Percentiles rank a stretch among this genome's conserved stretches.
phyloP scores from a whole-genome alignment of 1,140 invertebrate genomes.

The Pygmarrhopalites habei region DNA sequence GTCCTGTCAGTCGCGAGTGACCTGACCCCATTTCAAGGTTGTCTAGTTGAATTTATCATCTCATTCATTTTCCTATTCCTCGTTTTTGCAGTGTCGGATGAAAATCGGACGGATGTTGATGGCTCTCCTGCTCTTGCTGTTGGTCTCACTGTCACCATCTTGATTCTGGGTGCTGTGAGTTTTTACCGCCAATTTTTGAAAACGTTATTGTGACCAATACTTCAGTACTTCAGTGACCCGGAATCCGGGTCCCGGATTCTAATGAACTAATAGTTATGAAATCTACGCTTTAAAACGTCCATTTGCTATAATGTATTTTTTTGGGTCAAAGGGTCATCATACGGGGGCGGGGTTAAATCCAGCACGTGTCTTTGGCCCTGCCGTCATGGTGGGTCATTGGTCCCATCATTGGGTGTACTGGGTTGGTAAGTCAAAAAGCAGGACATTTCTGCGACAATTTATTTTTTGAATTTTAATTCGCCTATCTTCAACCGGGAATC shows the following conservation, averaged over 20 bases:
- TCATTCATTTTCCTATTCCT: conserved; percentile 82
- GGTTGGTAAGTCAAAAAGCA: conserved; percentile 73
- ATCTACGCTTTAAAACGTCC: no score
- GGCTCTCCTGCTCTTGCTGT: conserved; percentile 83
- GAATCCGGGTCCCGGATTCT: no score
- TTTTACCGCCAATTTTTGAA: no score
- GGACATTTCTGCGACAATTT: conserved; percentile 69
- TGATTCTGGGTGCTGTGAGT: conserved; percentile 75
- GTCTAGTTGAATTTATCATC: conserved; percentile 74
- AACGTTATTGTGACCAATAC: no score
- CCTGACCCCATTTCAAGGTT: conserved; percentile 53
- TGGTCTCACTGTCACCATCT: conserved; percentile 73
- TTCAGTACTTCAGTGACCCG: no score
- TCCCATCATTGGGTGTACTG: conserved; percentile 65
- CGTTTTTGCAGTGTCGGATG: conserved; percentile 78
- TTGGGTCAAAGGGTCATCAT: conserved; percentile 41
- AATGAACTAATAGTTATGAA: no score
- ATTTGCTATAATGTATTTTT: no score
- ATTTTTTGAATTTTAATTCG: no score
- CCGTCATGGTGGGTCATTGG: conserved; percentile 43
- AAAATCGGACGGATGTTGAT: conserved; percentile 65
- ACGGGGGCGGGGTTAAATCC: conserved; percentile 51
- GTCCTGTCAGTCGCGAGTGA: conserved; percentile 48
- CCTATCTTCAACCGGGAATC: no score
- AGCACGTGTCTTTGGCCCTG: conserved; percentile 44